phyloP scores from a whole-genome alignment of 1,140 invertebrate species.

The Odontomachus brunneus region DNA sequence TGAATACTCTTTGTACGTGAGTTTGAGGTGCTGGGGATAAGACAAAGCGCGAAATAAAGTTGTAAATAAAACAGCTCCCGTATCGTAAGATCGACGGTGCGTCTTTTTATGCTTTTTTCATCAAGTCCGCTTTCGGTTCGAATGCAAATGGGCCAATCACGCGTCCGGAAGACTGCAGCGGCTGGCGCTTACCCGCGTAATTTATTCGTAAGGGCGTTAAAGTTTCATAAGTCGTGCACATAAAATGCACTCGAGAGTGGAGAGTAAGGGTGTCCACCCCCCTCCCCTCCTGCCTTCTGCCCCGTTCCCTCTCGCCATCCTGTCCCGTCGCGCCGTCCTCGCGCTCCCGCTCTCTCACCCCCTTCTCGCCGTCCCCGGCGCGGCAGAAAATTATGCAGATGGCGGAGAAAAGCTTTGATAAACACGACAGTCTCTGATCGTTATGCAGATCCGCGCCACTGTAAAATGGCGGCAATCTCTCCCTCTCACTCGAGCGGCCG shows the following conservation, averaged over 20 bases:
- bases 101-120: conserved; percentile 50
- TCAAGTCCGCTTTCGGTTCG: conserved; percentile 59
- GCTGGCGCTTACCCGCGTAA: conserved; percentile 74
- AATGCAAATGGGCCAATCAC: conserved; percentile 75
- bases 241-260: conserved; percentile 79
- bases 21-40: background rate
- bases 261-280: conserved; percentile 68
- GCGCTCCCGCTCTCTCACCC: conserved; percentile 35
- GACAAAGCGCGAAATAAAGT: conserved; percentile 1
- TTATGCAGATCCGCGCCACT: conserved; percentile 85
- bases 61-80: background rate
- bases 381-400: conserved; percentile 85
- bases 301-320: conserved; percentile 31
- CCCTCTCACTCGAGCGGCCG: conserved; percentile 76
- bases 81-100: conserved; percentile 15
- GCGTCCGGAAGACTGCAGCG: conserved; percentile 66
- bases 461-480: conserved; percentile 86
- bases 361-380: conserved; percentile 53
- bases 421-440: conserved; percentile 86
- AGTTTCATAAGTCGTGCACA: conserved; percentile 83
- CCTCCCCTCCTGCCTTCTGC: conserved; percentile 1
- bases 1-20: background rate
- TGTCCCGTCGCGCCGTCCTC: conserved; percentile 52
- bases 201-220: conserved; percentile 80
- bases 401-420: conserved; percentile 86